These are phyloP conservation scores for Hybognathus amarus DNA, from an alignment of 2,797 vertebrate genomes.

Conservation along the genomic window DNA sequence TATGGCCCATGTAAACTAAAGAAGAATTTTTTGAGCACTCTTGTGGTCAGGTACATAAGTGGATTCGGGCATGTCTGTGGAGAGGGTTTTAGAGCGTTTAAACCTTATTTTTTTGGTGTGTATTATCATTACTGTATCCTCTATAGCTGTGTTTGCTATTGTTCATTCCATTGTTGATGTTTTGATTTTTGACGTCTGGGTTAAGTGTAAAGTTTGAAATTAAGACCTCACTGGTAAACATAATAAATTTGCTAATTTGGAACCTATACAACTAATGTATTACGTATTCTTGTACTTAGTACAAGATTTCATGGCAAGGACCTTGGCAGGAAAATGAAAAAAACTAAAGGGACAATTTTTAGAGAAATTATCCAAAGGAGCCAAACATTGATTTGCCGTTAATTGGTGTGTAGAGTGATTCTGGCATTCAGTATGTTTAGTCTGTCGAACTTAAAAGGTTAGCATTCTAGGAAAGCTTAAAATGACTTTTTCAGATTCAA, in stretches of 20 bases:
- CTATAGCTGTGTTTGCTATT: not conserved
- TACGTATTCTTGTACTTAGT: not conserved
- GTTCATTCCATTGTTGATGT: not conserved
- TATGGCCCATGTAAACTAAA: conserved; percentile 56
- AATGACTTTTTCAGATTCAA: conserved; percentile 33
- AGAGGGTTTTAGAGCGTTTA: not conserved
- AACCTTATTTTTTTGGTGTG: not conserved
- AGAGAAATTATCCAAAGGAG: not conserved
- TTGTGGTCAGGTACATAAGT: conserved; percentile 39
- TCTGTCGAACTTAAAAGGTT: conserved; percentile 13
- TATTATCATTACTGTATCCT: not conserved
- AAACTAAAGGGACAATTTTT: not conserved
- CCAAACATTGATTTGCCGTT: conserved; percentile 11
- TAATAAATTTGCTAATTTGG: not conserved
- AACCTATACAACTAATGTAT: not conserved
- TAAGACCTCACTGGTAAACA: not conserved
- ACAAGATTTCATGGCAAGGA: not conserved
- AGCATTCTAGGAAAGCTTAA: conserved; percentile 21
- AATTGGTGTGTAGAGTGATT: not conserved
- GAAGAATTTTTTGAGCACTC: conserved; percentile 41
- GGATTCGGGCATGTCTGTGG: conserved; percentile 39
- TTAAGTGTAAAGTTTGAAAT: not conserved
- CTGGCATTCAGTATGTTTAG: conserved; percentile 19
- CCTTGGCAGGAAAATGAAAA: not conserved
- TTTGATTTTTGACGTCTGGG: not conserved